phyloP scores from a whole-genome alignment of 2,888 invertebrate genomes.

The Platycheirus albimanus region DNA sequence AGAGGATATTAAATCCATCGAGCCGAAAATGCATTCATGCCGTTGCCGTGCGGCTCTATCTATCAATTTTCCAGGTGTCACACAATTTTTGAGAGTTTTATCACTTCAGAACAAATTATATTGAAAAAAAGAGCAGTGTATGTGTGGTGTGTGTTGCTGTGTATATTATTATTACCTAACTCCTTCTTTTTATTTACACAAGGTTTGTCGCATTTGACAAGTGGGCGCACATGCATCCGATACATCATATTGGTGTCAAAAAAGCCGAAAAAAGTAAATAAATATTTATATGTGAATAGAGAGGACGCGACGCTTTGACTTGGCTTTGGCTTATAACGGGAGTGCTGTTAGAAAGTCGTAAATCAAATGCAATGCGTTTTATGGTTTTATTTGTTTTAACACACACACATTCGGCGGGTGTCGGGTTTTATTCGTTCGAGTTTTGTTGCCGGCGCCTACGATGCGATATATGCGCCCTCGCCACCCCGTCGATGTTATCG shows the following conservation, averaged over 20 bases:
- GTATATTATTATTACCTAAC: background rate
- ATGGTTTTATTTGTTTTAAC: constrained; percentile 68
- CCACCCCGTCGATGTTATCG: constrained; percentile 62
- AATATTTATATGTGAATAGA: constrained; percentile 52
- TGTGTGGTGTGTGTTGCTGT: too few relatives aligned
- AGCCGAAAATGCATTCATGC: constrained; percentile 6
- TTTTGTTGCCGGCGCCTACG: constrained; percentile 69
- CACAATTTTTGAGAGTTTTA: constrained; percentile 58
- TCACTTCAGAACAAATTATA: constrained; percentile 48
- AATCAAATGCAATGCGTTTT: constrained; percentile 72
- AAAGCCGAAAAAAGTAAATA: constrained; percentile 56
- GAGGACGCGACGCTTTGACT: constrained; percentile 9
- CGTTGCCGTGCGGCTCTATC: background rate
- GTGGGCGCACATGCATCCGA: constrained; percentile 73
- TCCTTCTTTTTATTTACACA: constrained; percentile 48
- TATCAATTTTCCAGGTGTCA: constrained; percentile 71
- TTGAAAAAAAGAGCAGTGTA: constrained; percentile 6
- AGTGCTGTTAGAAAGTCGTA: constrained; percentile 67
- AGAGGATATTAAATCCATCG: constrained; percentile 10
- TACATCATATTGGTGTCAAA: constrained; percentile 70
- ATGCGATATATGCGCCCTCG: background rate
- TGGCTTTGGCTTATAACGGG: constrained; percentile 45
- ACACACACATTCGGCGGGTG: constrained; percentile 56
- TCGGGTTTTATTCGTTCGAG: constrained; percentile 68
- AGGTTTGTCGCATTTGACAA: constrained; percentile 70